Evolutionary conservation across 2,888 invertebrate genomes (phyloP).

Genomic region (Drosophila hamatofila): DNA sequence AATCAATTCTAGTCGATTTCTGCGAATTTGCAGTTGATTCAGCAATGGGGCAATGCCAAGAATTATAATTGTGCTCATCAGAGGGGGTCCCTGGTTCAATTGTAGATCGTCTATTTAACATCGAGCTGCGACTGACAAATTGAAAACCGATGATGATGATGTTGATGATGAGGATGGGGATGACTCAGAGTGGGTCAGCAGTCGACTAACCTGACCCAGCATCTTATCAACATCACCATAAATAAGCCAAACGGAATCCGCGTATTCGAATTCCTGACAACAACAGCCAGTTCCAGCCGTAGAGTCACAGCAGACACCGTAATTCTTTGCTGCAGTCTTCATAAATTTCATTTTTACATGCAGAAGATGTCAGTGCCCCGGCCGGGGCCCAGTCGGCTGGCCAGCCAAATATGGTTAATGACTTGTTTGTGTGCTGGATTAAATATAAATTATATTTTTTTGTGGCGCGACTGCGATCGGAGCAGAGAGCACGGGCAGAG

Average conservation of each 20-base stretch:
- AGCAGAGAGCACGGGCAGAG: background rate
- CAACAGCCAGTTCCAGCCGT: slow-evolving; percentile 3
- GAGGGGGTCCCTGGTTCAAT: slow-evolving; percentile 21
- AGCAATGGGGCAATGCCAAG: slow-evolving; percentile 32
- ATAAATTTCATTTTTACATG: slow-evolving; percentile 73
- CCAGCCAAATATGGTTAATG: slow-evolving; percentile 71
- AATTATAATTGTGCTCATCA: slow-evolving; percentile 53
- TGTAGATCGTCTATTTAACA: slow-evolving; percentile 33
- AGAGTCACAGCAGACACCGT: slow-evolving; percentile 35
- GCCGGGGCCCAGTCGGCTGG: slow-evolving; percentile 17
- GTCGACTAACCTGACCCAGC: slow-evolving; percentile 44
- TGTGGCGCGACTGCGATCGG: slow-evolving; percentile 34
- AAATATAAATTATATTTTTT: slow-evolving; percentile 76
- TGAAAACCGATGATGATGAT: slow-evolving; percentile 18
- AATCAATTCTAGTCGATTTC: slow-evolving; percentile 61
- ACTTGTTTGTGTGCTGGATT: slow-evolving; percentile 76
- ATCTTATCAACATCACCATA: slow-evolving; percentile 73
- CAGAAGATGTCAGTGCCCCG: slow-evolving; percentile 52
- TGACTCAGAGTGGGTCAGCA: slow-evolving; percentile 62
- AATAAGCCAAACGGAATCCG: slow-evolving; percentile 53
- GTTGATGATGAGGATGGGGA: slow-evolving; percentile 17
- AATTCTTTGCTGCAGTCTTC: slow-evolving; percentile 75
- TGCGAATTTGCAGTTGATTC: slow-evolving; percentile 61
- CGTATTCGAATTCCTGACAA: slow-evolving; percentile 15
- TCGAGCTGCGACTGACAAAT: slow-evolving; percentile 53